Evolutionary conservation across 2,113 vertebrate genomes (phyloP).

Genomic region (Fukomys damarensis): DNA sequence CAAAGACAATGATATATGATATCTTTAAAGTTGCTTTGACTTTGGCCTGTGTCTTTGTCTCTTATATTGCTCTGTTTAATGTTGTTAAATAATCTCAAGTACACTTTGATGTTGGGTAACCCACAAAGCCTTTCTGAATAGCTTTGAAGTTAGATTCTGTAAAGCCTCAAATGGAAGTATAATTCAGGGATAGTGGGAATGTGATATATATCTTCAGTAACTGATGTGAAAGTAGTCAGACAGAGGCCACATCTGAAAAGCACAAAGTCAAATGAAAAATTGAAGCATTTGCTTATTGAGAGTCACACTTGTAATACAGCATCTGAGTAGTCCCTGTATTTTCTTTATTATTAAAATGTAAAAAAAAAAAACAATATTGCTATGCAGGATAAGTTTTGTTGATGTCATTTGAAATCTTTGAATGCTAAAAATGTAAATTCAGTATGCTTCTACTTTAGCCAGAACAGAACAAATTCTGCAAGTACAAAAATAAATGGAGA

Average conservation of each 20-base stretch:
- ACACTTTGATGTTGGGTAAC: slow-evolving; percentile 76
- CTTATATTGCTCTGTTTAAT: slow-evolving; percentile 76
- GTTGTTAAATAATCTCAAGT: slow-evolving; percentile 75
- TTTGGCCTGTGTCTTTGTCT: slow-evolving; percentile 74
- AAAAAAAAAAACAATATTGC: not conserved
- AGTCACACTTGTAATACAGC: not conserved
- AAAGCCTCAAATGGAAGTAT: slow-evolving; percentile 69
- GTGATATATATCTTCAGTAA: slow-evolving; percentile 26
- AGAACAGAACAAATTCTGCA: not conserved
- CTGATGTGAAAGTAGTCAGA: slow-evolving; percentile 4
- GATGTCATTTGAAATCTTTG: not conserved
- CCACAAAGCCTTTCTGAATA: slow-evolving; percentile 71
- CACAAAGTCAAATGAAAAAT: not conserved
- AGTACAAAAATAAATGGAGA: not conserved
- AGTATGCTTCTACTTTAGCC: not conserved
- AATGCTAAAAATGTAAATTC: not conserved
- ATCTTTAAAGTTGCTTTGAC: slow-evolving; percentile 56
- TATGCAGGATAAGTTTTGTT: not conserved
- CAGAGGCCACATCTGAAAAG: not conserved
- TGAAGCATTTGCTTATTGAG: not conserved
- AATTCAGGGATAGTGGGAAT: slow-evolving; percentile 58
- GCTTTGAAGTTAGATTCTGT: slow-evolving; percentile 77
- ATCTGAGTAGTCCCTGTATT: not conserved
- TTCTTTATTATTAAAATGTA: not conserved
- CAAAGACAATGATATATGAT: slow-evolving; percentile 57